Conservation (phyloP, 2,888 invertebrate genomes). For the Temnothorax ravouxi region DNA sequence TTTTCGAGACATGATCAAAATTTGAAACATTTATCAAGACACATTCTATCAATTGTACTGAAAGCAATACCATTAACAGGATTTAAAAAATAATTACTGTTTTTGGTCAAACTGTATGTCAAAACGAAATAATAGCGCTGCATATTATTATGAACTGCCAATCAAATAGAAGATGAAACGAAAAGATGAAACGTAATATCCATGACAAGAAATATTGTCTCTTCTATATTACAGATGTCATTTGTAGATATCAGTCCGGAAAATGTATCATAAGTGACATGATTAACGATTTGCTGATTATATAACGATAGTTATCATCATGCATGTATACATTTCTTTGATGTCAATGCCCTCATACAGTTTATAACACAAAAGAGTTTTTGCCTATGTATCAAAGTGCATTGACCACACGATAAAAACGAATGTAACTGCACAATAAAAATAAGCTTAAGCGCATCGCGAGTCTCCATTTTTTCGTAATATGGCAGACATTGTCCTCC, state of each 20-base stretch:
- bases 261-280: conserved; percentile 30
- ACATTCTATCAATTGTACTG: not conserved
- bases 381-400: conserved; percentile 33
- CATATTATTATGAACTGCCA: not conserved
- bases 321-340: conserved; percentile 15
- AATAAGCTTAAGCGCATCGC: conserved; percentile 3
- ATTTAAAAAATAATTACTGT: conserved; percentile 23
- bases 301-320: conserved; percentile 10
- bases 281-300: conserved; percentile 50
- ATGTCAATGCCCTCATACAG: conserved; percentile 38
- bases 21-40: not conserved
- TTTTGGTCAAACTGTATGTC: not conserved
- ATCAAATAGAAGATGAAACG: not conserved
- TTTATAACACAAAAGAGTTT: conserved; percentile 20
- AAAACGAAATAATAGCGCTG: not conserved
- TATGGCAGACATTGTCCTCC: not conserved
- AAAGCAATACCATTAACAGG: not conserved
- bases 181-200: conserved; percentile 30
- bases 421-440: conserved; percentile 29
- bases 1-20: conserved; percentile 2
- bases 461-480: conserved; percentile 1
- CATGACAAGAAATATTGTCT: conserved; percentile 13
- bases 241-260: conserved; percentile 13
- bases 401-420: conserved; percentile 16
- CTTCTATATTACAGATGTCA: conserved; percentile 21